Conservation (phyloP, 2,113 vertebrate species). For the Hippotragus niger region DNA sequence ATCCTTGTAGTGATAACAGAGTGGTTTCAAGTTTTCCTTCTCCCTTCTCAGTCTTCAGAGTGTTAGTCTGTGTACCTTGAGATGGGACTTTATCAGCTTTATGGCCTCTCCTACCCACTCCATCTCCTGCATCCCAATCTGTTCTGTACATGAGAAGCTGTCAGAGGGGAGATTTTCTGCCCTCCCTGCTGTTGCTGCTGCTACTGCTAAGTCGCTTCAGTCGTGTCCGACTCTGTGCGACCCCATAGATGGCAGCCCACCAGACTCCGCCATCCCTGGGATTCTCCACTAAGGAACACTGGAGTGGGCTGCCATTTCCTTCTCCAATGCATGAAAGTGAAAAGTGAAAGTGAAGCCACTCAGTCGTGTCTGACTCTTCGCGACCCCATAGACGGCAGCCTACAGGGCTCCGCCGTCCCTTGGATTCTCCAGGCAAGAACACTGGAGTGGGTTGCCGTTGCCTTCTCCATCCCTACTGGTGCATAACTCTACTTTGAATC, state of each 20-base stretch:
- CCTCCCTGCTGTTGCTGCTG: neutral
- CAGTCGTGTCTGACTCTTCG: too few species aligned
- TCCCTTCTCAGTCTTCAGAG: neutral
- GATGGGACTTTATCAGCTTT: neutral
- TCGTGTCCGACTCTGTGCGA: fast-evolving
- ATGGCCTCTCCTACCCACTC: too few species aligned
- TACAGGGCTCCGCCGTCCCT: fast-evolving
- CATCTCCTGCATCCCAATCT: neutral
- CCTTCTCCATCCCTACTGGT: too few species aligned
- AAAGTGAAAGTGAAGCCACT: too few species aligned
- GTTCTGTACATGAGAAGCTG: neutral
- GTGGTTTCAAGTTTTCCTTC: neutral
- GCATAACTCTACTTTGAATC: neutral
- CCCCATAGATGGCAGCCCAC: fast-evolving
- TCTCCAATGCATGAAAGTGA: too few species aligned
- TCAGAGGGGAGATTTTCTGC: neutral
- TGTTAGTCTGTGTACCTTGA: neutral
- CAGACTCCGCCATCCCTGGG: too few species aligned
- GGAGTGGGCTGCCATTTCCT: too few species aligned
- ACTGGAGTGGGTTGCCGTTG: too few species aligned
- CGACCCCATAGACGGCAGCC: too few species aligned
- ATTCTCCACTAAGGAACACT: too few species aligned
- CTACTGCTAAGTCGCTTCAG: too few species aligned
- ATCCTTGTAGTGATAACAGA: neutral
- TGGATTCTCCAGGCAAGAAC: too few species aligned